Conservation (phyloP, 1,140 invertebrate genomes). For the Cherax destructor region DNA sequence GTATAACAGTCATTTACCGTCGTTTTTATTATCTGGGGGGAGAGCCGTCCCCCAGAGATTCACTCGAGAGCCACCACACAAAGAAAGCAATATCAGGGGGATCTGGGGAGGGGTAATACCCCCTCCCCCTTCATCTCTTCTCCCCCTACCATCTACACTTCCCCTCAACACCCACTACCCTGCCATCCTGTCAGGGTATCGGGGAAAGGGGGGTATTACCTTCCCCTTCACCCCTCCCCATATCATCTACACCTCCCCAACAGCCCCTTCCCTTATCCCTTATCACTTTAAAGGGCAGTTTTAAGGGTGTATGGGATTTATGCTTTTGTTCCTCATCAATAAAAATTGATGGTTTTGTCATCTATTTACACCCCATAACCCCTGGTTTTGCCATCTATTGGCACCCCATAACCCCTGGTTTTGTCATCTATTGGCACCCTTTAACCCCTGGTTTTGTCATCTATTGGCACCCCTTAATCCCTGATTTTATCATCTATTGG, state of each 20-base stretch:
- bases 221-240: not conserved
- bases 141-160: not conserved
- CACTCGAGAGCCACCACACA: slow-evolving; percentile 28
- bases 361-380: too few relatives aligned
- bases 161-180: not conserved
- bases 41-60: slow-evolving; percentile 19
- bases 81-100: slow-evolving; percentile 61
- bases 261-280: not conserved
- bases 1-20: slow-evolving; percentile 66
- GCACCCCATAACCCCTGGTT: too few relatives aligned
- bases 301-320: too few relatives aligned
- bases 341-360: too few relatives aligned
- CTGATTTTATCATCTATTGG: too few relatives aligned
- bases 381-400: too few relatives aligned
- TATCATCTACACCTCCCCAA: not conserved
- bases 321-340: not conserved
- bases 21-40: slow-evolving; percentile 54
- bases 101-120: not conserved
- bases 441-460: too few relatives aligned
- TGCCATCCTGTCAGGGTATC: not conserved
- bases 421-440: too few relatives aligned
- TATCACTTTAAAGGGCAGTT: not conserved
- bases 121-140: not conserved
- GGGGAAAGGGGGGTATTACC: too few relatives aligned
- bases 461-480: too few relatives aligned